Base-by-base conservation (phyloP, 1,140 invertebrate species). In the Camponotus pennsylvanicus region DNA sequence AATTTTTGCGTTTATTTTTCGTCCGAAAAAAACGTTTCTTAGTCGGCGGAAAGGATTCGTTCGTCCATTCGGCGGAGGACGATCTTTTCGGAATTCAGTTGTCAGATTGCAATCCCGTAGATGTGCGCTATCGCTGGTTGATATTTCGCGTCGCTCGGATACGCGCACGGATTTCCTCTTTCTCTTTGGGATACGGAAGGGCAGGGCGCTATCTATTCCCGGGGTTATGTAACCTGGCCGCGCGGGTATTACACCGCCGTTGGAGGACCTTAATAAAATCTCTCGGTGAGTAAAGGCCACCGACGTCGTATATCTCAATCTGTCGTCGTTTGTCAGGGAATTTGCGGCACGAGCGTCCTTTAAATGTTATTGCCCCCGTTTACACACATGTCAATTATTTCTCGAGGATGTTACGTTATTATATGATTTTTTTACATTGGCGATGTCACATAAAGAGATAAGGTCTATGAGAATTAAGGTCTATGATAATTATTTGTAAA, bases 261-360 rank as follows among this genome's bases (percentile, higher is more conserved):
- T 75, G 69, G 79, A 83, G 79, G 69, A 83, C 79, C 69, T 83
- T 83, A 83, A 83, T 83, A 83, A 83, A 83, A 83, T 83, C 79
- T 83, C 79, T 83, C 34, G 55, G 79, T 61, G 79, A 75, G 79
- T 49, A 83, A 83, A 83, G 79, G 79, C 79, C 79, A 75, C 79
- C 69, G 15, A 45, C 69, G 55, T 83, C 79, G 69, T 83, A 83
- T 75, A 83, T 83, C 79, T 83, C 79, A 83, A 83, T 83, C 79
- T 83, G 79, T 83, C 79, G 69, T 83, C 79, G 79, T 83, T 83
- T 83, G 69, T 83, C 79, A 83, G 79, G 79, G 79, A 83, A 83
- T 83, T 83, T 83, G 79, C 69, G 79, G 69, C 57, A 57, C 69
- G 69, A 83, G 61, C 69, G 40, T 75, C 67, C 34, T 18, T 83